These are phyloP conservation scores for Callopanchax toddi DNA, from an alignment of 2,113 vertebrate species.

Conservation along the genomic window DNA sequence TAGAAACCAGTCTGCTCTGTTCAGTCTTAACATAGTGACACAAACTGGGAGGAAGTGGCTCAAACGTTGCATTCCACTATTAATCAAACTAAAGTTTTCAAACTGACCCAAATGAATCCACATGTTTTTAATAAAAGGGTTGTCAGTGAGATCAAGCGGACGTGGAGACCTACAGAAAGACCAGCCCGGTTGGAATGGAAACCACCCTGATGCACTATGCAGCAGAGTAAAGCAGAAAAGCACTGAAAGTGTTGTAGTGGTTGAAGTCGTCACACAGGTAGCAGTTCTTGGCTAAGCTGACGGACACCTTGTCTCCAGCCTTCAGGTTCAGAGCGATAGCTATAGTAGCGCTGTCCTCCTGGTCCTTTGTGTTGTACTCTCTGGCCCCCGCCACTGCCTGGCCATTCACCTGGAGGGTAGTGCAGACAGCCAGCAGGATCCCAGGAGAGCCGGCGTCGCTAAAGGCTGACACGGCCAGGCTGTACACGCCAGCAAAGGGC, in stretches of 20 bases:
- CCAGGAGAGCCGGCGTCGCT: constrained; percentile 62
- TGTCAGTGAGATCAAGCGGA: too few relatives aligned
- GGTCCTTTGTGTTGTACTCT: constrained; percentile 63
- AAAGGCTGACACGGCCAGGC: constrained; percentile 67
- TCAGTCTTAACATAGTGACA: constrained; percentile 12
- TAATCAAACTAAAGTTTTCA: too few relatives aligned
- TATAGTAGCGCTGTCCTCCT: constrained; percentile 69
- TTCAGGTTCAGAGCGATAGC: constrained; percentile 51
- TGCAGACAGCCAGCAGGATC: constrained; percentile 44
- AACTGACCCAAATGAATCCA: too few relatives aligned
- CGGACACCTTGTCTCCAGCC: constrained; percentile 61
- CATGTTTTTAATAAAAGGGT: too few relatives aligned
- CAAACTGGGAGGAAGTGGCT: neutral
- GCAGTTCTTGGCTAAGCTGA: constrained; percentile 53
- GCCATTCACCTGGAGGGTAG: constrained; percentile 54
- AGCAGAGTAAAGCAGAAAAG: constrained; percentile 73
- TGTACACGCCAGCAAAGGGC: constrained; percentile 70
- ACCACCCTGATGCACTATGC: constrained; percentile 22
- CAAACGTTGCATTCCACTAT: too few relatives aligned
- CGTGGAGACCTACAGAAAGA: too few relatives aligned
- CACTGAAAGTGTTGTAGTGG: constrained; percentile 78
- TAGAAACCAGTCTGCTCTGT: neutral
- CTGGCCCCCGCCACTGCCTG: neutral
- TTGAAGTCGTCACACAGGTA: constrained; percentile 64
- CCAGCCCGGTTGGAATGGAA: neutral